Conservation (phyloP, 92 coral and sea anemone species). For the Epizoanthus ramosus region DNA sequence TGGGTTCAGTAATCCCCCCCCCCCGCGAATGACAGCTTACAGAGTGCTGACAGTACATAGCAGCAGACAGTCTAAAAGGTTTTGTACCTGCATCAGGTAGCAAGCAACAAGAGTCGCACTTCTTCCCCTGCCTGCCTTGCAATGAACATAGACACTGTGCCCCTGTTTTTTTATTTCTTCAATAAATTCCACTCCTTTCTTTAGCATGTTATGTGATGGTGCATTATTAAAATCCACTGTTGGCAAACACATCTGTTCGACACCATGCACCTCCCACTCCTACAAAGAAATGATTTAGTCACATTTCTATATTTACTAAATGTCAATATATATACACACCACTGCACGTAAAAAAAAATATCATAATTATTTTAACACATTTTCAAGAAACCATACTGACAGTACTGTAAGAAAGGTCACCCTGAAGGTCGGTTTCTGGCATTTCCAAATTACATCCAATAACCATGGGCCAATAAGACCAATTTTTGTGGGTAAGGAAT, state of each 20-base stretch:
- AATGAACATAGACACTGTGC: constrained; percentile 88
- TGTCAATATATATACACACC: no score
- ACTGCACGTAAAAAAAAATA: no score
- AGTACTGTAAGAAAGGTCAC: no score
- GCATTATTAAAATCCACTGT: constrained; percentile 95
- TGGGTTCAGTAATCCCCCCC: no score
- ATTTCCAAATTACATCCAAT: no score
- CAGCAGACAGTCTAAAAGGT: not conserved
- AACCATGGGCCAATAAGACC: no score
- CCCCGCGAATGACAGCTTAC: no score
- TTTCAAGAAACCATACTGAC: no score
- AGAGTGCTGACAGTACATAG: not conserved
- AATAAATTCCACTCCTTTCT: constrained; percentile 82
- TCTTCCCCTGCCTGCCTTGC: constrained; percentile 97
- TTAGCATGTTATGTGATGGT: constrained; percentile 80
- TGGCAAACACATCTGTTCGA: constrained; percentile 74
- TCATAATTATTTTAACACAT: no score
- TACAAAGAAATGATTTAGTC: constrained; percentile 15
- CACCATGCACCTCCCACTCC: constrained; percentile 91
- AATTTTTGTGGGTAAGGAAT: no score
- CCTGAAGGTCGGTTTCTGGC: no score
- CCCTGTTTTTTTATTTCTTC: constrained; percentile 63
- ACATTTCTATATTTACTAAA: no score
- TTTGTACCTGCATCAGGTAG: constrained; percentile 88
- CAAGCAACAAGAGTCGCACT: constrained; percentile 95